These are phyloP conservation scores for Gallinago solitaria DNA, from an alignment of 2,797 vertebrate genomes.

Conservation along the genomic window DNA sequence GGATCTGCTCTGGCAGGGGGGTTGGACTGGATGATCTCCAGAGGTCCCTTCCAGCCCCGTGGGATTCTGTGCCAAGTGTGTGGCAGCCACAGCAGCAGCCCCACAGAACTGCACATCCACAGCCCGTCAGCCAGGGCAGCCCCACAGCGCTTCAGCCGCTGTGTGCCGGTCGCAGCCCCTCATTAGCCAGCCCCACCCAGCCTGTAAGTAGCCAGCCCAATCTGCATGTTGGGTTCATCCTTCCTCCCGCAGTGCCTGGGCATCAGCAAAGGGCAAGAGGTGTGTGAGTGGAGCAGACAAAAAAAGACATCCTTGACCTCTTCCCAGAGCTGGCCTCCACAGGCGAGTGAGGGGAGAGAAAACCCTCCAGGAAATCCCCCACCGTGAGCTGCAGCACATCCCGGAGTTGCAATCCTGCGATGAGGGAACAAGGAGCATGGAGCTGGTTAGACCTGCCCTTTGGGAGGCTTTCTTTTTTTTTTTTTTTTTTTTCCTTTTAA, in stretches of 20 bases:
- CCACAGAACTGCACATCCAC: accelerated
- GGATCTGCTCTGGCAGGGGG: no score
- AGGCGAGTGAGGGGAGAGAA: not conserved
- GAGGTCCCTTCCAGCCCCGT: no score
- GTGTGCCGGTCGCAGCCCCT: not conserved
- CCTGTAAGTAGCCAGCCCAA: not conserved
- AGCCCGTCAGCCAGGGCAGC: accelerated
- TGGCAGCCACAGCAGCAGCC: accelerated
- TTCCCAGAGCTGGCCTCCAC: not conserved
- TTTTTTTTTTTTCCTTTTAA: not conserved
- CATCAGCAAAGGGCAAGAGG: not conserved
- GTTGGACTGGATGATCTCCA: no score
- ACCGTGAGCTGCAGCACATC: accelerated
- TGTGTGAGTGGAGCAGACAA: not conserved
- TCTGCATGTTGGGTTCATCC: accelerated
- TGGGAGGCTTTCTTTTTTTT: not conserved
- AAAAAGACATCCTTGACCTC: not conserved
- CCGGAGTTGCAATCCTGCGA: accelerated
- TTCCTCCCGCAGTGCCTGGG: not conserved
- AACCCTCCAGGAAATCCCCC: not conserved
- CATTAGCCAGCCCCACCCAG: not conserved
- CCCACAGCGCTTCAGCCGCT: accelerated
- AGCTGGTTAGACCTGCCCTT: not conserved
- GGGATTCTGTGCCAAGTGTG: accelerated
- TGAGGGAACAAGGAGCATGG: not conserved